Base-by-base conservation (phyloP, 92 coral and sea anemone genomes). In the Porites cylindrica region DNA sequence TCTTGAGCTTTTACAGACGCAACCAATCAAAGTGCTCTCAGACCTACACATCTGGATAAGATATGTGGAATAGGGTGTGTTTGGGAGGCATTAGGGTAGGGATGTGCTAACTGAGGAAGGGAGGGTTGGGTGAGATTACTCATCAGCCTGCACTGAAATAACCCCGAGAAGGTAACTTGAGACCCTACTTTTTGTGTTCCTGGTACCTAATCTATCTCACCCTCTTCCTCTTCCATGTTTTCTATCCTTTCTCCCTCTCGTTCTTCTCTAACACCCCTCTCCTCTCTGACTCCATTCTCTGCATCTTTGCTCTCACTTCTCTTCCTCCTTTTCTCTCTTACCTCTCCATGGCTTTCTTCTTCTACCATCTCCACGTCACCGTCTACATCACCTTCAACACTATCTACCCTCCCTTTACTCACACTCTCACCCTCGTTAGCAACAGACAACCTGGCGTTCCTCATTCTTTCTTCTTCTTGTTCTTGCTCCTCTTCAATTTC, bases 401-500 rank as follows among this genome's bases (percentile, higher is more conserved):
- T 71, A 20, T 81, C 95, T 70, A 51, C 90, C 75, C 76, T 82
- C 65, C 80, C 91, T 81, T 86, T 88, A 82, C 92, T 82, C 78
- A 62, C 94, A 86, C 88, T 88, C 88, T 88, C 93, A 87, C 90
- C 94, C 93, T 90, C 94, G 69, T 67, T 85, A 78, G 90, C 60
- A 80, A 84, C 95, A 69, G 92, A 90, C 82, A 88, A 96, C 88
- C 91, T 91, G 81, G 93, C 79, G 53, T 89, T 81, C 85, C 91
- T 94, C 66, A 86, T 81, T 81, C 69, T 77, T 87, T 92, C 98
- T 26, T 84, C 94, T 73, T 94, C 91, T 24, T 83, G 82, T 51
- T 94, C 96, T 32, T 85, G 89, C 82, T 91, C 96, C 89, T 94
- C 96, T 85, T 92, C 98, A 51, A 91, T 90, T 78, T 91, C 96